Evolutionary conservation across 53 echinoderm and acorn worm genomes (phyloP).

Genomic region (Antedon mediterranea): DNA sequence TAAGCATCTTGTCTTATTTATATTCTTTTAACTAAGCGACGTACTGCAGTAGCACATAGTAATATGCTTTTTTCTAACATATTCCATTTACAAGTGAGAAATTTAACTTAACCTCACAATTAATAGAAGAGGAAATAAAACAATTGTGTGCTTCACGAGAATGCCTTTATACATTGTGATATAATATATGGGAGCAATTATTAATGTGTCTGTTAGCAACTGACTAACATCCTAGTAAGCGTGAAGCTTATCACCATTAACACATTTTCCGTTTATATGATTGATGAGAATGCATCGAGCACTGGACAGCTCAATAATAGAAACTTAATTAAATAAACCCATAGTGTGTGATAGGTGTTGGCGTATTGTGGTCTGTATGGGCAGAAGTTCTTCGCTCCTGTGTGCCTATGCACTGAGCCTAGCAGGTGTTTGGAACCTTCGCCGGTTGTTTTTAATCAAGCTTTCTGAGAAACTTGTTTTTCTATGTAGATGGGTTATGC

Average conservation of each 20-base stretch:
- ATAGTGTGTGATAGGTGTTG: neutral
- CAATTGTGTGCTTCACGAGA: neutral
- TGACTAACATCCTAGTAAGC: neutral
- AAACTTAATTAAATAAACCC: neutral
- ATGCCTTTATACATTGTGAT: neutral
- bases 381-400: neutral
- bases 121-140: neutral
- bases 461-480: neutral
- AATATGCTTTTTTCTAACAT: too few species aligned
- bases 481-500: neutral
- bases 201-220: neutral
- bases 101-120: too few species aligned
- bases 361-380: neutral
- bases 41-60: too few species aligned
- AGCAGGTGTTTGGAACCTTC: neutral
- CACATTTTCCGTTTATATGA: neutral
- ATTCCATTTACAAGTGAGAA: too few species aligned
- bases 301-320: neutral
- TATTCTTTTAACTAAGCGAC: too few species aligned
- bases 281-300: neutral
- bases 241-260: neutral
- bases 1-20: too few species aligned
- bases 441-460: neutral
- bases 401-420: neutral
- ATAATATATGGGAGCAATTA: neutral